Conservation (phyloP, 2,888 invertebrate genomes). For the Lobophora halterata region DNA sequence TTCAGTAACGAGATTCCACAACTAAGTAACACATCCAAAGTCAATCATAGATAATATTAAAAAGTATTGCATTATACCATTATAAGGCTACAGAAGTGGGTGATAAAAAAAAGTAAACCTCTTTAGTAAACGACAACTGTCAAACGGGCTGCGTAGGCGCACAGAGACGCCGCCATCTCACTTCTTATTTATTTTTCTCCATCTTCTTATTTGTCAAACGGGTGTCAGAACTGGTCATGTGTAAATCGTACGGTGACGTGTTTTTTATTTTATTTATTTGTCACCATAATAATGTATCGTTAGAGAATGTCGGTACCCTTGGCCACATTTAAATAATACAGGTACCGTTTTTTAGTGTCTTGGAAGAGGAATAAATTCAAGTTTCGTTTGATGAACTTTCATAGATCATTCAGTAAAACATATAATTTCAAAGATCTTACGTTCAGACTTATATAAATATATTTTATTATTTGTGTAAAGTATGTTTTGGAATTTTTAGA, state of each 20-base stretch:
- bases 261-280: constrained; percentile 32
- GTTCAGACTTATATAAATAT: too few relatives aligned
- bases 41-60: constrained; percentile 33
- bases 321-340: constrained; percentile 5
- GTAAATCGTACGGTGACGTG: constrained; percentile 31
- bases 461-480: too few relatives aligned
- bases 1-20: constrained; percentile 25
- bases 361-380: too few relatives aligned
- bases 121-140: constrained; percentile 57
- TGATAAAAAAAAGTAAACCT: constrained; percentile 44
- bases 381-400: too few relatives aligned
- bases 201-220: constrained; percentile 41
- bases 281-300: constrained; percentile 25
- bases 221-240: constrained; percentile 37
- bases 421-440: too few relatives aligned
- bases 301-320: constrained; percentile 15
- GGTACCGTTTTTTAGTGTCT: too few relatives aligned
- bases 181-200: constrained; percentile 30
- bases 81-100: constrained; percentile 35
- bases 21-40: constrained; percentile 27
- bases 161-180: constrained; percentile 47
- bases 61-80: constrained; percentile 32
- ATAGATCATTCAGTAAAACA: too few relatives aligned
- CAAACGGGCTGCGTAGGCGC: constrained; percentile 57
- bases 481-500: too few relatives aligned